A percentile compares a stretch with the other conserved stretches of the same genome.
These are phyloP conservation scores for Resseliella maxima DNA, from an alignment of 2,888 invertebrate genomes.

Conservation along the genomic window DNA sequence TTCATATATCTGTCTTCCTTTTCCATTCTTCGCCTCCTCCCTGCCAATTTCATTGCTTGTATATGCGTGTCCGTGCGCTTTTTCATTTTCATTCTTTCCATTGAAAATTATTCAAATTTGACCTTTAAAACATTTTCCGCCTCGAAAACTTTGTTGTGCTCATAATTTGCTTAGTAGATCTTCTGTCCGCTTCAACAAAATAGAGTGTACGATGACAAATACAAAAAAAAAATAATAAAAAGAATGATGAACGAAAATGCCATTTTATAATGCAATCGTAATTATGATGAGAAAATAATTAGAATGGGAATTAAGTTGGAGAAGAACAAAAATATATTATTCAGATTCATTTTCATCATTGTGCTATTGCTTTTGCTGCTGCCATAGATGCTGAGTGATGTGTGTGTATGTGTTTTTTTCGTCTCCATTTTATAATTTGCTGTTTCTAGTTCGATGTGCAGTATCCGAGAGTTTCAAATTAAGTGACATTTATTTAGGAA, in stretches of 20 bases:
- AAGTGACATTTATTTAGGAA: neutral
- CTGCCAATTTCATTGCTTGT: neutral
- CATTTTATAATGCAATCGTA: slow-evolving; percentile 27
- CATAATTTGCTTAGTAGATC: slow-evolving; percentile 2
- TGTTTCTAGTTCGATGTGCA: neutral
- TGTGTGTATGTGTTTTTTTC: neutral
- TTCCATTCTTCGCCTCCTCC: neutral
- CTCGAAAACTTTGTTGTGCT: neutral
- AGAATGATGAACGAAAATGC: neutral
- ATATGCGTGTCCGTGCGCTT: neutral
- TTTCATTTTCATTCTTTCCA: slow-evolving; percentile 5
- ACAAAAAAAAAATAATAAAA: neutral
- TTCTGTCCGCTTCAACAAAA: neutral
- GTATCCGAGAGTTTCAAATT: neutral
- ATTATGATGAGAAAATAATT: slow-evolving; percentile 18
- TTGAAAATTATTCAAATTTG: slow-evolving; percentile 23
- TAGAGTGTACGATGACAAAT: neutral
- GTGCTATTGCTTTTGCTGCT: neutral
- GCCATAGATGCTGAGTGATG: too few species aligned
- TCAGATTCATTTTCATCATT: neutral
- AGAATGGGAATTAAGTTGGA: neutral
- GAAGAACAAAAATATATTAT: neutral
- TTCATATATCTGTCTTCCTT: too few species aligned
- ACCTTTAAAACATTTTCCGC: slow-evolving; percentile 26
- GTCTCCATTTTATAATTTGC: neutral